Base-by-base conservation (phyloP, 1,140 invertebrate species). In the Conopomorpha cramerella region DNA sequence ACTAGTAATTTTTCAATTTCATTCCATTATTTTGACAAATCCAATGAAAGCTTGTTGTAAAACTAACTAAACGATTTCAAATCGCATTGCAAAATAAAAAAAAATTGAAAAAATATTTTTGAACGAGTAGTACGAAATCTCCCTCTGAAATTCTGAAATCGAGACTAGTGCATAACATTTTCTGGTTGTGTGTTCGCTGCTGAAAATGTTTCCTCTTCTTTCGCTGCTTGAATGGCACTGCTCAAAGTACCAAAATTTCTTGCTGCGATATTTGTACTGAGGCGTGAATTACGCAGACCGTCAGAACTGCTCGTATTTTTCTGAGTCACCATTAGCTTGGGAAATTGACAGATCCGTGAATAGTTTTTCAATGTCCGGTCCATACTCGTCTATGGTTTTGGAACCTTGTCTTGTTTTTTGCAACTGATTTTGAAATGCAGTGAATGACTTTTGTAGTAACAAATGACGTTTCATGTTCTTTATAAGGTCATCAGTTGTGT, bases 141-240 rank as follows among this genome's bases (percentile, higher is more conserved):
- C n/a, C n/a, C n/a, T n/a, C n/a, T n/a, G n/a, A n/a, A n/a, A n/a
- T n/a, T n/a, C n/a, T n/a, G n/a, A n/a, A n/a, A n/a, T n/a, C n/a
- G n/a, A n/a, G n/a, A n/a, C n/a, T n/a, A n/a, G n/a, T n/a, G n/a
- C n/a, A n/a, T n/a, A n/a, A n/a, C n/a, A n/a, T n/a, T n/a, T n/a
- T n/a, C n/a, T n/a, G n/a, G n/a, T n/a, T n/a, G n/a, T n/a, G n/a
- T n/a, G n/a, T n/a, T n/a, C n/a, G n/a, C n/a, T n/a, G n/a, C n/a
- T n/a, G n/a, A n/a, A n/a, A n/a, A n/a, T n/a, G n/a, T n/a, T n/a
- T 36, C 34, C 25, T 36, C 34, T 6, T 29, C 34, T 18, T 28
- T 3, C 3, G 34, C 34, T 28, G 16, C 34, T 10, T 25, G 34
- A 10, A 29, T 25, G 2, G 34, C 34, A 13, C 29, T 26, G 10